Evolutionary conservation across 1,140 invertebrate genomes (phyloP).

Genomic region (Aphelenchoides fujianensis): DNA sequence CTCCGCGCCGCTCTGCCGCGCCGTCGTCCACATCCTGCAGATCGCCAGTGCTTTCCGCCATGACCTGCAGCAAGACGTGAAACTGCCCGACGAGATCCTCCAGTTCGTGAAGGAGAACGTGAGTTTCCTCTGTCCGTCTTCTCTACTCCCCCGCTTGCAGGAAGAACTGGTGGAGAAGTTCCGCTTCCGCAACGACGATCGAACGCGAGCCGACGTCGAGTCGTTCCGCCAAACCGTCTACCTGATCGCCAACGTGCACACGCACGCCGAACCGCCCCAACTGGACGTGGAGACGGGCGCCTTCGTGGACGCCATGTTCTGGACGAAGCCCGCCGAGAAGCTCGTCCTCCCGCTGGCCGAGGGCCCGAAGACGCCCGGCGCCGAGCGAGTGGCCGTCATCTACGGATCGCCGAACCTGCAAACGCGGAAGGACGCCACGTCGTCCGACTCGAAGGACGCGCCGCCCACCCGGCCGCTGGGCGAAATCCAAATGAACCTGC

Average conservation of each 20-base stretch:
- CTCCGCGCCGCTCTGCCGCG: background rate
- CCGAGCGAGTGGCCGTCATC: constrained; percentile 6
- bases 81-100: background rate
- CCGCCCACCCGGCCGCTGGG: background rate
- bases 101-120: constrained; percentile 6
- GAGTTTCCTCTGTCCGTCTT: background rate
- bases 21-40: constrained; percentile 1
- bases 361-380: background rate
- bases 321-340: background rate
- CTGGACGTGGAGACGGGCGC: background rate
- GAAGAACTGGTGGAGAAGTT: background rate
- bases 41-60: background rate
- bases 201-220: background rate
- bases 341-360: constrained; percentile 1
- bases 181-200: background rate
- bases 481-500: background rate
- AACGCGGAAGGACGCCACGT: background rate
- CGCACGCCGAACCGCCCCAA: background rate
- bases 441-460: background rate
- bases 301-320: background rate
- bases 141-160: background rate
- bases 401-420: background rate
- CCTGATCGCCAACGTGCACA: background rate
- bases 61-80: background rate
- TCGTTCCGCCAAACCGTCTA: background rate